A percentile compares a stretch with the other conserved stretches of the same genome.
These are phyloP conservation scores for Chymomyza amoena DNA, from an alignment of 2,888 invertebrate genomes.

Conservation along the genomic window DNA sequence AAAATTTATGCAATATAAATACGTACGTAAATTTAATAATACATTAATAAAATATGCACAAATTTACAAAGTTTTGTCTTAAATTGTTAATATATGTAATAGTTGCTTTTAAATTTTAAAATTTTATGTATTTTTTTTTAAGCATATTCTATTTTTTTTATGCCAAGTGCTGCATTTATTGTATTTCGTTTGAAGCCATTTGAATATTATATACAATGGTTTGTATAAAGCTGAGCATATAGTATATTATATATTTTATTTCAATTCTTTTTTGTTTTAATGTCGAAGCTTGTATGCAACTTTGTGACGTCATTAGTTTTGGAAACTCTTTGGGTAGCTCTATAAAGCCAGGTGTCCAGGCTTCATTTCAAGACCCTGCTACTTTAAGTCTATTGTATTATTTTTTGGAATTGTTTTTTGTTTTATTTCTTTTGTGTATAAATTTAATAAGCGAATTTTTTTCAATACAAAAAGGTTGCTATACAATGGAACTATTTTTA, in stretches of 20 bases:
- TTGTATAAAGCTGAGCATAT: conserved; percentile 27
- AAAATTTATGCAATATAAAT: conserved; percentile 14
- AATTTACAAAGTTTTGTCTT: conserved; percentile 28
- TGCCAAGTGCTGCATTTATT: neutral
- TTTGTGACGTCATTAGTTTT: neutral
- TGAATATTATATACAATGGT: conserved; percentile 12
- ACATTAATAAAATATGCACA: conserved; percentile 31
- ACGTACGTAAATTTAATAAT: neutral
- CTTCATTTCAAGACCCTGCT: no score
- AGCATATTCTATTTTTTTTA: neutral
- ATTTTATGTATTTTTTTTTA: neutral
- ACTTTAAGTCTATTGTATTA: no score
- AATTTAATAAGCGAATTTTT: conserved; percentile 11
- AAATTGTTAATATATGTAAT: neutral
- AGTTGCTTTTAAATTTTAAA: conserved; percentile 3
- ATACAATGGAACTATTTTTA: neutral
- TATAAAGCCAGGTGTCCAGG: neutral
- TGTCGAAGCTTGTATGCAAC: neutral
- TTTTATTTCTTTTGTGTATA: neutral
- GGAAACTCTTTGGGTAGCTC: conserved; percentile 1
- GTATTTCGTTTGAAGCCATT: conserved; percentile 30
- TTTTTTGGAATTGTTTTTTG: neutral
- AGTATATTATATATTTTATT: neutral
- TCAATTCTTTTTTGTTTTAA: conserved; percentile 1
- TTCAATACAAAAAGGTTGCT: neutral